Percentiles rank a stretch among this genome's conserved stretches.
These are phyloP conservation scores for Stegophylla sp. DNA, from an alignment of 2,888 invertebrate genomes.

Conservation along the genomic window DNA sequence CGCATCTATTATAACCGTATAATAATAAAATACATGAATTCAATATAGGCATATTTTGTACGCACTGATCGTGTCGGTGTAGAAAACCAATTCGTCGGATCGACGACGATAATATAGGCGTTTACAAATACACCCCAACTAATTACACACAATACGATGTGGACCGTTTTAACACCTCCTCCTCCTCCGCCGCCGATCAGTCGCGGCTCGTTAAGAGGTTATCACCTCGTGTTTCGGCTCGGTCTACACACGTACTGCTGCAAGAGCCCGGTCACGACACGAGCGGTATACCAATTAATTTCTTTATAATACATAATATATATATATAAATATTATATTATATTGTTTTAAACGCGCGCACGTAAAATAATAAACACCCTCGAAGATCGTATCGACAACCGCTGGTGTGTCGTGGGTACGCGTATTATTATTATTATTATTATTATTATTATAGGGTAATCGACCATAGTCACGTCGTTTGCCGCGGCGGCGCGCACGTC, in stretches of 20 bases:
- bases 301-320: not conserved
- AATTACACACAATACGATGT: conserved; percentile 32
- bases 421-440: no score
- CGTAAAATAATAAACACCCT: conserved; percentile 25
- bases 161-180: conserved; percentile 49
- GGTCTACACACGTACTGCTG: not conserved
- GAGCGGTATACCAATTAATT: conserved; percentile 37
- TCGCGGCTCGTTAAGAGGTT: conserved; percentile 40
- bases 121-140: conserved; percentile 14
- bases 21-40: no score
- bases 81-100: not conserved
- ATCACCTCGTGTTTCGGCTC: not conserved
- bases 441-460: conserved; percentile 43
- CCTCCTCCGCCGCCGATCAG: not conserved
- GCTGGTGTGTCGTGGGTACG: not conserved
- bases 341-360: no score
- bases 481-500: not conserved
- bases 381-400: conserved; percentile 41
- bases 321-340: no score
- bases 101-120: conserved; percentile 39
- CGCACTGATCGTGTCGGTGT: no score
- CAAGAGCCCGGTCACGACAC: conserved; percentile 26
- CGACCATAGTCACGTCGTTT: conserved; percentile 17
- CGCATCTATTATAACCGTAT: no score
- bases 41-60: no score